A percentile compares a stretch with the other conserved stretches of the same genome.
Conservation (phyloP, 2,113 vertebrate species). For the Pterocles burchelli region DNA sequence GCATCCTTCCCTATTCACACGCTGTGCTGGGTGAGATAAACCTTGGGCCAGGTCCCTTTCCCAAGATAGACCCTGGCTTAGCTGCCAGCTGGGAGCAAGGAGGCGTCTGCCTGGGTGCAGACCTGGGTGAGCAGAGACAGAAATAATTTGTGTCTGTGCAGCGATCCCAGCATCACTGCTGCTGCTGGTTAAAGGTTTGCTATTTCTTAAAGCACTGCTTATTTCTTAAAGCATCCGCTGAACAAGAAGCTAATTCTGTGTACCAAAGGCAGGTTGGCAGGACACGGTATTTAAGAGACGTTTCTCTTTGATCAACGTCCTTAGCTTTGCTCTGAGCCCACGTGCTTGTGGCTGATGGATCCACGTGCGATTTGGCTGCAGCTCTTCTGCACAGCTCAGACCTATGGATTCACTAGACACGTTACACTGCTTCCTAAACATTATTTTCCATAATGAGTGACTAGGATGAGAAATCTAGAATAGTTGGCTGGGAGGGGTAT, state of each 20-base stretch:
- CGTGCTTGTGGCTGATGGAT: background rate
- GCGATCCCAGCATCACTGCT: accelerated
- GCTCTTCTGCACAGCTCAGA: background rate
- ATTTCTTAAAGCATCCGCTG: no score
- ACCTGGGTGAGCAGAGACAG: background rate
- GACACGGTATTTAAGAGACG: background rate
- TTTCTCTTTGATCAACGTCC: background rate
- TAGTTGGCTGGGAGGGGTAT: background rate
- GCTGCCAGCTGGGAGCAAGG: background rate
- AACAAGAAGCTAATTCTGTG: background rate
- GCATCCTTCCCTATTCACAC: background rate
- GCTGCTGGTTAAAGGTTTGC: background rate
- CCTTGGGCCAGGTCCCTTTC: background rate
- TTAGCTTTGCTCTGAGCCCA: background rate
- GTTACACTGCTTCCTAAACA: background rate
- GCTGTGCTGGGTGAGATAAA: background rate
- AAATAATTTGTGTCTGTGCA: background rate
- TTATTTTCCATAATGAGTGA: background rate
- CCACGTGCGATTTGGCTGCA: background rate
- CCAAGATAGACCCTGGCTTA: background rate
- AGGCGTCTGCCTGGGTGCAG: background rate
- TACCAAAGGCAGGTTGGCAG: background rate
- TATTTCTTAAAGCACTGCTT: background rate
- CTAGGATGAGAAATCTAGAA: background rate
- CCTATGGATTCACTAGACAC: background rate